A percentile compares a stretch with the other conserved stretches of the same genome.
Conservation (phyloP, 2,113 vertebrate species). For the Galeopterus variegatus region DNA sequence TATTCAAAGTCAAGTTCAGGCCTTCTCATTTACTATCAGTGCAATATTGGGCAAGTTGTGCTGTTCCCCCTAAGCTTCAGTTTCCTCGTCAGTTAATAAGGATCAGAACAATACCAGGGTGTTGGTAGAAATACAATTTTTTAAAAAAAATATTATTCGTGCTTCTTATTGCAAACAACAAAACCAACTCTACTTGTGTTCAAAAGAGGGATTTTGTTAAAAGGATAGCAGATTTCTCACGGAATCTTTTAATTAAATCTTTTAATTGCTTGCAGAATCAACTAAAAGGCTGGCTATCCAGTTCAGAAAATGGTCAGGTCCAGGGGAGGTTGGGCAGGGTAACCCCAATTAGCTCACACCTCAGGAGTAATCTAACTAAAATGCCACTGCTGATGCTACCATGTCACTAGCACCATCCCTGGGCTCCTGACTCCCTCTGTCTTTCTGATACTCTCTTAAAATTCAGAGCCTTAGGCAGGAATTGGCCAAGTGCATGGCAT, state of each 20-base stretch:
- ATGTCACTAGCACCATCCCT: neutral
- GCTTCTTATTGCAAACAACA: neutral
- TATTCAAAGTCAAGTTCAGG: neutral
- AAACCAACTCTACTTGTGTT: constrained; percentile 36
- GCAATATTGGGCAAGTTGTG: neutral
- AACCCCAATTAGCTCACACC: neutral
- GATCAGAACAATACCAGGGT: neutral
- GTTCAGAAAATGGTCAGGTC: neutral
- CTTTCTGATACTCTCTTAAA: constrained; percentile 36
- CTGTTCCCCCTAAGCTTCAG: neutral
- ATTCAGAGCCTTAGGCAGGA: neutral
- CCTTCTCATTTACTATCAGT: neutral
- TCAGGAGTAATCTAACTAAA: constrained; percentile 10
- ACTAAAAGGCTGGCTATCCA: neutral
- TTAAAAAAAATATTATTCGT: neutral
- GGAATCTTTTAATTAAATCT: no score
- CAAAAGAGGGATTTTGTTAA: neutral
- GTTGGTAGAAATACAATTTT: neutral
- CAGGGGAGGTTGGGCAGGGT: neutral
- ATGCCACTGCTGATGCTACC: neutral
- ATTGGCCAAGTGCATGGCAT: neutral
- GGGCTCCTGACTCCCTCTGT: neutral
- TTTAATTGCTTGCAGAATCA: neutral
- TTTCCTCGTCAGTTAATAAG: constrained; percentile 13
- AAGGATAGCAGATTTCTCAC: neutral